Percentiles rank a stretch among this genome's conserved stretches.
These are phyloP conservation scores for Amphipoea oculea DNA, from an alignment of 2,888 invertebrate species.

Conservation along the genomic window DNA sequence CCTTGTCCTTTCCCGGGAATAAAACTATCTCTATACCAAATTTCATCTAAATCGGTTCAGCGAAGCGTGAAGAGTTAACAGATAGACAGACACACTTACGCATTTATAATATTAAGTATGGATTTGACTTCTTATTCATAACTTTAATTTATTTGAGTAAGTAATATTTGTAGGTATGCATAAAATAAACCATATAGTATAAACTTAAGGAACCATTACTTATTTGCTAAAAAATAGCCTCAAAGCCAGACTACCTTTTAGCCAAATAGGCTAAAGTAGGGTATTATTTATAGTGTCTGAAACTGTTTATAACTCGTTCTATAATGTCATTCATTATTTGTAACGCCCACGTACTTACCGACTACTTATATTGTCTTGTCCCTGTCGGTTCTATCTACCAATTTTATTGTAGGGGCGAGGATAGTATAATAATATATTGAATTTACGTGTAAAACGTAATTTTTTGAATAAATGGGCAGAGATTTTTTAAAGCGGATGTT, in stretches of 20 bases:
- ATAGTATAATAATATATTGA: conserved; percentile 10
- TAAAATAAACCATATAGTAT: background rate
- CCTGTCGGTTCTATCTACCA: conserved; percentile 19
- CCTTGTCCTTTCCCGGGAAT: no score
- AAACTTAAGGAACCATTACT: background rate
- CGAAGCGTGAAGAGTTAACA: no score
- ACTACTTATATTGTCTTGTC: conserved; percentile 32
- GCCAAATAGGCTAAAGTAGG: conserved; percentile 26
- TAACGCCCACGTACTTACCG: conserved; percentile 47
- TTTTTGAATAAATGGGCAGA: background rate
- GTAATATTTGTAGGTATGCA: background rate
- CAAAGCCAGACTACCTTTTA: conserved; percentile 26
- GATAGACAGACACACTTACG: no score
- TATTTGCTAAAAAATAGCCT: conserved; percentile 17
- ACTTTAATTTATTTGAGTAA: background rate
- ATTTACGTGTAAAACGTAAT: background rate
- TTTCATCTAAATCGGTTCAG: no score
- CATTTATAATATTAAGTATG: no score
- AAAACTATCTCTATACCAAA: no score
- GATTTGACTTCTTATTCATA: background rate
- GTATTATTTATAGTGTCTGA: conserved; percentile 45
- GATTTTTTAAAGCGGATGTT: background rate
- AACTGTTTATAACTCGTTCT: conserved; percentile 42
- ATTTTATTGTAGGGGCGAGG: conserved; percentile 34
- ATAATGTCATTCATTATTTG: no score